These are phyloP conservation scores for Diaprepes abbreviatus DNA, from an alignment of 2,888 invertebrate genomes.

Conservation along the genomic window DNA sequence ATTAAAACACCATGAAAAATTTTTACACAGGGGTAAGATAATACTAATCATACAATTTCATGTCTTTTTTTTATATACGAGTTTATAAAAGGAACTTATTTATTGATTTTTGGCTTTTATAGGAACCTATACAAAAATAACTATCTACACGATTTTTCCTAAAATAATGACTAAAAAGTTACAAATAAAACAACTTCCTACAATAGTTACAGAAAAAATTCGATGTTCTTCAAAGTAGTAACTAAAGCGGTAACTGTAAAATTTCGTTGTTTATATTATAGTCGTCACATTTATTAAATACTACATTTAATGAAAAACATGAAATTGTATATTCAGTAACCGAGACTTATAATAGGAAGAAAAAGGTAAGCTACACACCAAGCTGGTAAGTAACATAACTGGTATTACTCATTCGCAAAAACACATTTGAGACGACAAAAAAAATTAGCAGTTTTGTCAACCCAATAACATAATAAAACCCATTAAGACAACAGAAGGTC, in stretches of 20 bases:
- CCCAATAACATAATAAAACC: too few relatives aligned
- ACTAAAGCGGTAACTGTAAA: not conserved
- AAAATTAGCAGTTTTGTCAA: not conserved
- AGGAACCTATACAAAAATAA: constrained; percentile 12
- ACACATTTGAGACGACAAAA: constrained; percentile 7
- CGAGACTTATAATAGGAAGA: not conserved
- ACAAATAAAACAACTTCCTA: not conserved
- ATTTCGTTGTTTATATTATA: constrained; percentile 12
- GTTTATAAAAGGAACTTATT: constrained; percentile 12
- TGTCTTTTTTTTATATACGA: not conserved
- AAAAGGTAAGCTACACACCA: constrained; percentile 14
- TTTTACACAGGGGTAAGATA: not conserved
- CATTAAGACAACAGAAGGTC: constrained; percentile 1
- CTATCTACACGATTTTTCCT: not conserved
- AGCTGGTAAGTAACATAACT: not conserved
- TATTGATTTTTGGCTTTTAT: constrained; percentile 14
- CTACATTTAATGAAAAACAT: constrained; percentile 1
- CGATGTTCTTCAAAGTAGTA: not conserved
- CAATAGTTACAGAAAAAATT: not conserved
- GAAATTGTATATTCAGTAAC: constrained; percentile 19
- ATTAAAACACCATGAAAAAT: not conserved
- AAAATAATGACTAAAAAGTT: not conserved
- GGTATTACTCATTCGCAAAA: not conserved
- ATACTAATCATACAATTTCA: constrained; percentile 31
- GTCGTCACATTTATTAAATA: not conserved